Base-by-base conservation (phyloP, 2,113 vertebrate species). In the Willisornis vidua region DNA sequence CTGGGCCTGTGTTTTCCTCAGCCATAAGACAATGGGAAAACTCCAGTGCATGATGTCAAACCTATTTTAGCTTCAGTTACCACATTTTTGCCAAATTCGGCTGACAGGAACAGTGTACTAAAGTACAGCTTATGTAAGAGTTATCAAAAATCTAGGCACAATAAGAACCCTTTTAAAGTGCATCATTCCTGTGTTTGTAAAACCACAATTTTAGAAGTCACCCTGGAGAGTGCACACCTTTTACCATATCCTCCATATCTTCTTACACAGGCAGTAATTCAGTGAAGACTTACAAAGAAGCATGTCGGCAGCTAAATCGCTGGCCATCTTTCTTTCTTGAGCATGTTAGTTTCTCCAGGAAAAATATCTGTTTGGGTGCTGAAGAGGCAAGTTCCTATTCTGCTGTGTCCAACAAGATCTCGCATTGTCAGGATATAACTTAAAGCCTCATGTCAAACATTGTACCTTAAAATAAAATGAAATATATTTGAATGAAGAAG, bases 191-290 rank as follows among this genome's bases (percentile, higher is more conserved):
- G 10, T 62, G 24, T 70, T 37, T 19, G 10, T 39, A 54, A 79
- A 84, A 20, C 3, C 22, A 52, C 4, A 46, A 12, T 19, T 80
- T 77, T n/a, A 77, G 37, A 49, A 19, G 4, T 26, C 15, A 39
- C 4, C 12, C 5, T 35, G 24, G 39, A 67, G 3, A 59, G 1
- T 8, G 10, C 7, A 26, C 0, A 0, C 12, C 18, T 76, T 76
- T 58, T 51, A 24, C 28, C 12, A 13, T 26, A n/a, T 20, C 35
- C 13, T 86, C 22, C 7, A 11, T 37, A 33, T 16, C 23, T 75
- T 65, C 49, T 49, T 87, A 29, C 14, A 82, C 37, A 57, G 19
- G 5, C 13, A 73, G 48, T 26, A 20, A 20, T 67, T 71, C 35
- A 49, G 5, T 29, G 43, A 41, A 77, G 24, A 31, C 19, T 62